Percentiles rank a stretch among this genome's conserved stretches.
These are phyloP conservation scores for Hemibagrus guttatus DNA, from an alignment of 2,797 vertebrate genomes.

Conservation along the genomic window DNA sequence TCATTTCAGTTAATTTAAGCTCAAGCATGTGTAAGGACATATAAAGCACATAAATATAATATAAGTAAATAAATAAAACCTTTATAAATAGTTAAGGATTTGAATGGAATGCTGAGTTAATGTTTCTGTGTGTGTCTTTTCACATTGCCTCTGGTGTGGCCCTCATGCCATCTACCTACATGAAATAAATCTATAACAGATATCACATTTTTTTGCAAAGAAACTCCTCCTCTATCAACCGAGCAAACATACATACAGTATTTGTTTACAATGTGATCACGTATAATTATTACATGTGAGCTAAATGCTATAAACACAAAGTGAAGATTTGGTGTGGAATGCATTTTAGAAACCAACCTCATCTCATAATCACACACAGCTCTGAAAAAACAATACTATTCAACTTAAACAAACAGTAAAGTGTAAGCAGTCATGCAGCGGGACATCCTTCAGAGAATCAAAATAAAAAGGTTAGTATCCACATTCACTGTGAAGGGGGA, in stretches of 20 bases:
- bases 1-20: background rate
- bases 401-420: conserved; percentile 26
- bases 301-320: background rate
- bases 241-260: background rate
- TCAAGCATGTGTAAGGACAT: background rate
- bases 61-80: no score
- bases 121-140: background rate
- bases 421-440: conserved; percentile 47
- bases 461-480: conserved; percentile 29
- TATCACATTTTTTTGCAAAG: conserved; percentile 12
- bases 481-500: conserved; percentile 16
- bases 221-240: background rate
- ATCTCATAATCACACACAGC: conserved; percentile 19
- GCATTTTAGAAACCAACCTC: background rate
- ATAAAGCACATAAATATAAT: background rate
- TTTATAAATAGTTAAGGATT: background rate
- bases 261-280: background rate
- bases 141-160: background rate
- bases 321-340: background rate
- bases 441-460: conserved; percentile 33
- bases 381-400: background rate
- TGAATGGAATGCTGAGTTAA: background rate
- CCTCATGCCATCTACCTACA: background rate
- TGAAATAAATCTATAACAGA: background rate
- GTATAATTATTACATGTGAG: background rate